Base-by-base conservation (phyloP, 2,113 vertebrate species). In the Heteronetta atricapilla region DNA sequence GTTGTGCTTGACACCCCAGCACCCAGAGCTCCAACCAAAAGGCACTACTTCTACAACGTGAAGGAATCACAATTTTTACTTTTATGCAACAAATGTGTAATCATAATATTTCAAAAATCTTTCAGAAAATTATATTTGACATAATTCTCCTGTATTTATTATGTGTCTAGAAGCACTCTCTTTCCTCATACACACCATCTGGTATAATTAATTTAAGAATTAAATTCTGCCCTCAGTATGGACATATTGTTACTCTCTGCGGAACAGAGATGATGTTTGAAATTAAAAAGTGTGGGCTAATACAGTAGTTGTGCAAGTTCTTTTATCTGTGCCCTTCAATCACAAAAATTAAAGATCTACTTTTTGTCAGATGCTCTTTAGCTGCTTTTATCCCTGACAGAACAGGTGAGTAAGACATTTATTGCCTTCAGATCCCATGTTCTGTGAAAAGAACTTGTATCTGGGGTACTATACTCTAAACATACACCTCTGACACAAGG, bases 1-100 rank as follows among this genome's bases (percentile, higher is more conserved):
- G 10, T 10, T 10, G 7, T 22, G 13, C 2, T 1, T 40, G n/a
- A 34, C 36, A 50, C 46, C 0, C 5, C 12, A 63, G 22, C 25
- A 73, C 19, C 33, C 42, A 25, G 10, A 75, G 36, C n/a, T 87
- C n/a, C 66, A 63, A 10, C 26, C 28, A 79, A 63, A 62, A 74
- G 21, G 21, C 26, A 31, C 42, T 63, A 31, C 18, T 36, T 53
- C 66, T 58, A 13, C 36, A 62, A 10, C 16, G 70, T 31, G 34
- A 20, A 48, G 20, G 44, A 46, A 70, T 13, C 4, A 8, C 12
- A 40, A 6, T 31, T 44, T 53, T 63, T 17, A 7, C 12, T 64
- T 92, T 70, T 48, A n/a, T 53, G 33, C 13, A 53, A 34, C 5
- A 1, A 7, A 63, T 63, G 60, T 25, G 22, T 52, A 52, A 26